Evolutionary conservation across 2,888 invertebrate species (phyloP).

Genomic region (Aquatica leii): DNA sequence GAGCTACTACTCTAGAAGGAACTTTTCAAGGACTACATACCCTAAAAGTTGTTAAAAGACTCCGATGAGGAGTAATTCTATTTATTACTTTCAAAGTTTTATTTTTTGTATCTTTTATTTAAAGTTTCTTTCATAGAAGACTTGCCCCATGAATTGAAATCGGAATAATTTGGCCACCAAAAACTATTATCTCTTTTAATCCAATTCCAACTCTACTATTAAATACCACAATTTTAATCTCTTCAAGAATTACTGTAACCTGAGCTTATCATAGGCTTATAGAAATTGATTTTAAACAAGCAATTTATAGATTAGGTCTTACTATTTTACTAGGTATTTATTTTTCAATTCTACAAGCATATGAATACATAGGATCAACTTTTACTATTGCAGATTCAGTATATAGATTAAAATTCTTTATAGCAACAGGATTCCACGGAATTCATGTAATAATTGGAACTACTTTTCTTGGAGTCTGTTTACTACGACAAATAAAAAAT

Average conservation of each 20-base stretch:
- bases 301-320: slow-evolving; percentile 61
- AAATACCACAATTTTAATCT: slow-evolving; percentile 77
- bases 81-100: slow-evolving; percentile 77
- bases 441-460: slow-evolving; percentile 74
- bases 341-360: slow-evolving; percentile 72
- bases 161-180: slow-evolving; percentile 71
- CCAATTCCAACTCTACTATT: slow-evolving; percentile 75
- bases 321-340: slow-evolving; percentile 70
- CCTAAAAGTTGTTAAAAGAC: slow-evolving; percentile 64
- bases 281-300: slow-evolving; percentile 62
- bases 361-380: slow-evolving; percentile 73
- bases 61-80: slow-evolving; percentile 76
- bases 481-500: slow-evolving; percentile 61
- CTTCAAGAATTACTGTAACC: slow-evolving; percentile 75
- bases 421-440: slow-evolving; percentile 80
- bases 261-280: slow-evolving; percentile 68
- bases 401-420: slow-evolving; percentile 76
- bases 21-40: slow-evolving; percentile 73
- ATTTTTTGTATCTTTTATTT: slow-evolving; percentile 70
- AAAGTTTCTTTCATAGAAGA: slow-evolving; percentile 67
- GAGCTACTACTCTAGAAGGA: slow-evolving; percentile 73
- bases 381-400: slow-evolving; percentile 69
- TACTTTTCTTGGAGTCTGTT: slow-evolving; percentile 64
- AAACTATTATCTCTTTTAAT: slow-evolving; percentile 69
- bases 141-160: slow-evolving; percentile 66